Evolutionary conservation across 2,797 vertebrate genomes (phyloP).

Genomic region (Sebastolobus alascanus): DNA sequence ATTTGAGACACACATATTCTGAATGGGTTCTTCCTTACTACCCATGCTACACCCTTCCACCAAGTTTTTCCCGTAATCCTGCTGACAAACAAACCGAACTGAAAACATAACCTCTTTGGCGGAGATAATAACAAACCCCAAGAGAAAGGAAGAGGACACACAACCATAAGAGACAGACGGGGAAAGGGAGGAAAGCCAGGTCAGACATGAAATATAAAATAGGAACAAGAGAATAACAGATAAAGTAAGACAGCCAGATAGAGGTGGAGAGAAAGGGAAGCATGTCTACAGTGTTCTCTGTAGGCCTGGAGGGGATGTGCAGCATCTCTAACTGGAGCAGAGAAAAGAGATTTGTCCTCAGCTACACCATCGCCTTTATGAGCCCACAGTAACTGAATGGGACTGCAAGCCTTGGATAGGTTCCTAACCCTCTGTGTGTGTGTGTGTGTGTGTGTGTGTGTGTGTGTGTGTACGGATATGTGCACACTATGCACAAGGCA

Average conservation of each 20-base stretch:
- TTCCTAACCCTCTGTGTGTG: background rate
- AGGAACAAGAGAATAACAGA: background rate
- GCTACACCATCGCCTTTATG: conserved; percentile 43
- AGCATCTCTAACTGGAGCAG: conserved; percentile 53
- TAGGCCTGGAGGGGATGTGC: conserved; percentile 45
- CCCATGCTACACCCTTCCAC: background rate
- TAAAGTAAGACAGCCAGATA: background rate
- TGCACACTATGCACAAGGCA: background rate
- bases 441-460: background rate
- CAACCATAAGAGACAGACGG: background rate
- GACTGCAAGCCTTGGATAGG: background rate
- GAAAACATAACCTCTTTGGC: background rate
- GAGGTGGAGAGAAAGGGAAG: background rate
- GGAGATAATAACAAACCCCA: background rate
- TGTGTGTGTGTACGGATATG: background rate
- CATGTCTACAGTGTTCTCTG: conserved; percentile 32
- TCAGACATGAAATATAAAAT: conserved; percentile 25
- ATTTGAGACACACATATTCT: no score
- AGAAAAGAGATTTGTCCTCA: conserved; percentile 54
- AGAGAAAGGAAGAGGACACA: background rate
- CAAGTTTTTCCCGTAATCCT: background rate
- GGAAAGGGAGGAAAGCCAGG: conserved; percentile 19
- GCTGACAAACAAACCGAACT: background rate
- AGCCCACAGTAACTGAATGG: conserved; percentile 1
- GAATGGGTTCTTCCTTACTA: background rate